Percentiles rank a stretch among this genome's conserved stretches.
Evolutionary conservation across 1,140 invertebrate species (phyloP).

Genomic region (Drosophila fuyamai): DNA sequence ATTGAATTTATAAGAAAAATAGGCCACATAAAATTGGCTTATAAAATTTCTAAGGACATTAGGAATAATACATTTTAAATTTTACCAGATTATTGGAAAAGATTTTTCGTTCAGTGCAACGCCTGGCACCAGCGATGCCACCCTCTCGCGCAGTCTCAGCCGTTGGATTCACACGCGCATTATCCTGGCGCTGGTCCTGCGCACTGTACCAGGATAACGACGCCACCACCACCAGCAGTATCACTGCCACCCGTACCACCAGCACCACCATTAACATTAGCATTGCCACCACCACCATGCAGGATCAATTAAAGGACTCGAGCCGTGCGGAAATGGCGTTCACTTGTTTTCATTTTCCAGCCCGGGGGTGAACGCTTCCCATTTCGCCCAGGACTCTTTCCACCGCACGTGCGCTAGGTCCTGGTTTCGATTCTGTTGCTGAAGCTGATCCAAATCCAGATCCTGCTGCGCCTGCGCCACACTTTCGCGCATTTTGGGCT

Average conservation of each 20-base stretch:
- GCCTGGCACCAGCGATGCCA: slow-evolving; percentile 42
- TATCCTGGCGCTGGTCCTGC: slow-evolving; percentile 62
- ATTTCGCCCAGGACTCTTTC: slow-evolving; percentile 39
- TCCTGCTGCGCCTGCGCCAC: slow-evolving; percentile 68
- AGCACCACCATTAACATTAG: slow-evolving; percentile 31
- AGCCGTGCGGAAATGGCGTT: slow-evolving; percentile 71
- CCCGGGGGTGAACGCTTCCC: slow-evolving; percentile 39
- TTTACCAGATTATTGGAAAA: not conserved
- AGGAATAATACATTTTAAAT: no score
- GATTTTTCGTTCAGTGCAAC: slow-evolving; percentile 8
- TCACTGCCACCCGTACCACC: slow-evolving; percentile 19
- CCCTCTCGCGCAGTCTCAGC: slow-evolving; percentile 57
- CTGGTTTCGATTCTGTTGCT: slow-evolving; percentile 11
- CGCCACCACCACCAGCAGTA: slow-evolving; percentile 23
- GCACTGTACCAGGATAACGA: slow-evolving; percentile 68
- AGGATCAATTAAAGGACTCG: slow-evolving; percentile 65
- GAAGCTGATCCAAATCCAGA: slow-evolving; percentile 3
- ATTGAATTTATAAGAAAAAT: no score
- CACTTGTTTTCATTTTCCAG: slow-evolving; percentile 75
- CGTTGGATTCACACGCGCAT: slow-evolving; percentile 71
- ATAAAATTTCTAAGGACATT: no score
- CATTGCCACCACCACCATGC: slow-evolving; percentile 53
- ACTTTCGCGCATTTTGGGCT: slow-evolving; percentile 72
- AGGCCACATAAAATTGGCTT: no score
- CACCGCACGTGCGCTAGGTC: slow-evolving; percentile 62